Conservation (phyloP, 92 coral and sea anemone species). For the Porites cylindrica region DNA sequence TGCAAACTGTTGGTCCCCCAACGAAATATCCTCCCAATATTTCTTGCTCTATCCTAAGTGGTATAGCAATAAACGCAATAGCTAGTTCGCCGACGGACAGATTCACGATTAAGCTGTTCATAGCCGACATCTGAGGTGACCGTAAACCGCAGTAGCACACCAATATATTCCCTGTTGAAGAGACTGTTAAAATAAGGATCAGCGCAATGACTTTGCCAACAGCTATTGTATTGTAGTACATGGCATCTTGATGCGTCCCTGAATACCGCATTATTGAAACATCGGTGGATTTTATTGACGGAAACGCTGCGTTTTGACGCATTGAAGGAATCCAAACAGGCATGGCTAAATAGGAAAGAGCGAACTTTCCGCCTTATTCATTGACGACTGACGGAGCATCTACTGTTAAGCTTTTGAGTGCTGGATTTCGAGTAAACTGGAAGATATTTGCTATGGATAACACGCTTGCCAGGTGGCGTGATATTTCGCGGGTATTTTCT, state of each 20-base stretch:
- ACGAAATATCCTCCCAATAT: slow-evolving; percentile 71
- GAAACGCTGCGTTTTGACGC: slow-evolving; percentile 17
- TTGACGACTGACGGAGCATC: slow-evolving; percentile 4
- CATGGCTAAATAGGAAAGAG: neutral
- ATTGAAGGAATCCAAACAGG: neutral
- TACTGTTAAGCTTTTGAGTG: slow-evolving; percentile 4
- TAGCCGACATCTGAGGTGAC: slow-evolving; percentile 92
- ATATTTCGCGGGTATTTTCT: slow-evolving; percentile 44
- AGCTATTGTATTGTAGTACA: slow-evolving; percentile 25
- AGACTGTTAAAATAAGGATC: slow-evolving; percentile 72
- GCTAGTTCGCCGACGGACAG: slow-evolving; percentile 91
- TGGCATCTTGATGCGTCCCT: slow-evolving; percentile 13
- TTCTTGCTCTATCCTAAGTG: slow-evolving; percentile 83
- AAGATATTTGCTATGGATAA: slow-evolving; percentile 60
- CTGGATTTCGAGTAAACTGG: neutral
- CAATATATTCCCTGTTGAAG: slow-evolving; percentile 83
- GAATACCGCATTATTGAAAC: slow-evolving; percentile 16
- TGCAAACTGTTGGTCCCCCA: slow-evolving; percentile 81
- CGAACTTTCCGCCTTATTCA: neutral
- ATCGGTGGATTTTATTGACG: slow-evolving; percentile 32
- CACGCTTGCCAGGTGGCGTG: slow-evolving; percentile 62
- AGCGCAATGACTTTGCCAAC: slow-evolving; percentile 87
- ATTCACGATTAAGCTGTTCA: slow-evolving; percentile 96
- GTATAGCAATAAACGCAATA: slow-evolving; percentile 79
- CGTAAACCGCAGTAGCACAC: slow-evolving; percentile 96